Base-by-base conservation (phyloP, 2,888 invertebrate genomes). In the Aricia artaxerxes region DNA sequence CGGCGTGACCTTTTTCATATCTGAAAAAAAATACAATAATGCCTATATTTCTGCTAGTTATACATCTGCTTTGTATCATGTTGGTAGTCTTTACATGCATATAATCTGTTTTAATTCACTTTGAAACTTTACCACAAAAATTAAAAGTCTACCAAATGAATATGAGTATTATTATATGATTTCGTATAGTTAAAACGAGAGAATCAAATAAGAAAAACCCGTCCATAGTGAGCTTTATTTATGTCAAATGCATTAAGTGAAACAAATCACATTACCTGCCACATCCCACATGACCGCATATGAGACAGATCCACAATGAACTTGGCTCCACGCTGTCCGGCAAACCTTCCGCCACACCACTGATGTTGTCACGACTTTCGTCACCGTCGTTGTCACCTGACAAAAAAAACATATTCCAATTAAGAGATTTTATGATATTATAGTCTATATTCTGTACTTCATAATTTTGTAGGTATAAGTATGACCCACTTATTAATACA, bases 281-380 rank as follows among this genome's bases (percentile, higher is more conserved):
- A 91, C 99, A 99, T 44, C 99, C 99, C 13, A 99, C 97, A 89
- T 99, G 98, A 0, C 99, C 99, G 89, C 99, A 99, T 82, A 99
- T 98, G 79, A 99, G 95, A 88, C 99, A 99, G 85, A 99, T 99
- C 99, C 99, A 99, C 4, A 99, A 94, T 79, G 98, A 96, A 85
- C 98, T 98, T 0, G 96, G 95, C 79, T 95, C 95, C 35, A 93
- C 92, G 60, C 78, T 73, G 40, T 94, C 94, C 77, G 82, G 84
- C 82, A 91, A 82, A 0, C 93, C 89, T 92, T 95, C 95, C 89
- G 96, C 90, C 91, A 96, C 87, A 90, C 96, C 82, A 92, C 95
- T 87, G 88, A 95, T 87, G 92, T 95, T 83, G 91, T 88, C 89
- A 0, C 86, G 84, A 1, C 86, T 90, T 80, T 95, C 93, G 82